A percentile compares a stretch with the other conserved stretches of the same genome.
Conservation (phyloP, 2,113 vertebrate species). For the Tragelaphus imberbis region DNA sequence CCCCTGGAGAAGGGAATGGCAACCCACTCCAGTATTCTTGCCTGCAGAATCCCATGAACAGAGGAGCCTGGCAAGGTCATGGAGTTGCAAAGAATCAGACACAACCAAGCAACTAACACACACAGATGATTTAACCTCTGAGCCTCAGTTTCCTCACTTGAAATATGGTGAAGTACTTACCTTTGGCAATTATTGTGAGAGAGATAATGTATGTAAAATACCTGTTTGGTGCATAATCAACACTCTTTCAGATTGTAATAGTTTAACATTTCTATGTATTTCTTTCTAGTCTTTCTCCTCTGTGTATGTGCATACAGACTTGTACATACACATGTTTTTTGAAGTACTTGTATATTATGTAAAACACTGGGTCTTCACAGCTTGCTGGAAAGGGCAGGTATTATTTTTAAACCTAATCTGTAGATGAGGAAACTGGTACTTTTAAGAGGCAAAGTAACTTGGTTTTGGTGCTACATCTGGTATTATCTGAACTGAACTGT, state of each 20-base stretch:
- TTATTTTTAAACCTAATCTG: slow-evolving; percentile 12
- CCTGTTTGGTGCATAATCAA: not conserved
- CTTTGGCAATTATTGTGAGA: not conserved
- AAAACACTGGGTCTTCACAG: not conserved
- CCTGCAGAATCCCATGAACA: not conserved
- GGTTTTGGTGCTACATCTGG: not conserved
- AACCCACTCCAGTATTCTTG: not conserved
- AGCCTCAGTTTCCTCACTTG: not conserved
- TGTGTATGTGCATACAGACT: not conserved
- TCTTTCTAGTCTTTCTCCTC: not conserved
- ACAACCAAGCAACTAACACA: not conserved
- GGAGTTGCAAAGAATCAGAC: not conserved
- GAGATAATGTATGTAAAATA: not conserved
- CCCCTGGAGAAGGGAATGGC: not conserved
- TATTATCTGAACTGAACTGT: not conserved
- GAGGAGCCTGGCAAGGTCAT: not conserved
- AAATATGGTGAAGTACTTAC: not conserved
- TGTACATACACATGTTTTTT: not conserved
- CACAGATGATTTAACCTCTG: not conserved
- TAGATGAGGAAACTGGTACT: not conserved
- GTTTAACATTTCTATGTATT: not conserved
- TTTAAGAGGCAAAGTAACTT: not conserved
- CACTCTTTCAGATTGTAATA: not conserved
- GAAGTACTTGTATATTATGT: not conserved
- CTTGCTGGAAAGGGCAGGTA: not conserved